Evolutionary conservation across 2,797 vertebrate species (phyloP), one percentile per base, ranked within the genome.

Genomic region (Scleropages formosus): DNA sequence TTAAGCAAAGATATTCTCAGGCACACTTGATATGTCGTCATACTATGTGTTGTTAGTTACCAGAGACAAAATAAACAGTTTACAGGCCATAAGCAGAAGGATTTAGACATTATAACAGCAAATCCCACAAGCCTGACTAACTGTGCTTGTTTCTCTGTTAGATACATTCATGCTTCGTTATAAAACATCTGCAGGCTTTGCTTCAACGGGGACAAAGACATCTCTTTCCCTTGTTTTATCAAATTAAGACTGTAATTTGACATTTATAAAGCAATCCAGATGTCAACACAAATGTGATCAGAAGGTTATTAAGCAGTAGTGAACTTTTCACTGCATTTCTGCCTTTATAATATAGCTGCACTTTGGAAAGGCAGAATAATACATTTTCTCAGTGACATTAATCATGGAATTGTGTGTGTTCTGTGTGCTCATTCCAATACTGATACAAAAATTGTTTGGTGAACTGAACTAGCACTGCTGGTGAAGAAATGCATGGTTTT

Each of bases 1-100:
- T 60, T 65, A 59, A 73, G 70, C 24, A 73, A 59, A 67, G 76
- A 65, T 64, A n/a, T 61, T 46, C 69, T 72, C n/a, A 71, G 59
- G 24, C 26, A 0, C 26, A 49, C 11, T 73, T 16, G 7, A 15
- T 47, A 26, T 76, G 66, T 70, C 47, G 31, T 73, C 31, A 63
- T 31, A 53, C 62, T 46, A 58, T 63, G 59, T 77, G 70, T 58
- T 72, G 53, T 76, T 62, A 47, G 66, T 76, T 70, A 76, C 74
- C 61, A 56, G 47, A 65, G 39, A 77, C 63, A 77, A 66, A 53
- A 58, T 77, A 76, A 71, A 72, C 61, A 72, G 27, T 59, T 72
- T 72, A 66, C 46, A n/a, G 65, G 27, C 9, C 44, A 58, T 3
- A 68, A 44, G 61, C 60, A 31, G 63, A 11, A 4, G 6, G 26